Evolutionary conservation across 2,113 vertebrate species (phyloP).

Genomic region (Callospermophilus lateralis): DNA sequence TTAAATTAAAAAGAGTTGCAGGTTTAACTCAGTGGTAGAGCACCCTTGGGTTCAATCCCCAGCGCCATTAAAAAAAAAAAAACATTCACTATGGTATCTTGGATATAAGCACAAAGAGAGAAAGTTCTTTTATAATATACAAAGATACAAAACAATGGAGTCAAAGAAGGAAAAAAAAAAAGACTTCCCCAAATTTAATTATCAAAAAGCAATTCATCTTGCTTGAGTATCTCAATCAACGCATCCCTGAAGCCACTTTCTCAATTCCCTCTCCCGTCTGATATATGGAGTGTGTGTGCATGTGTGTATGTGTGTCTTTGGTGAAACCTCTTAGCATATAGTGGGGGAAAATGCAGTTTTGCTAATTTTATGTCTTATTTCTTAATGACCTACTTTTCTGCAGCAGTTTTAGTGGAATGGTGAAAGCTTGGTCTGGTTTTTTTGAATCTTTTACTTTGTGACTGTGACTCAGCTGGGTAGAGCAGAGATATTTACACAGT

Average conservation of each 20-base stretch:
- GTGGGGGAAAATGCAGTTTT: constrained; percentile 46
- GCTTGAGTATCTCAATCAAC: constrained; percentile 65
- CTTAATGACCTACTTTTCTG: constrained; percentile 72
- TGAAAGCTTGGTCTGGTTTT: constrained; percentile 61
- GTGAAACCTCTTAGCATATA: constrained; percentile 58
- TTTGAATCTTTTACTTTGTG: constrained; percentile 40
- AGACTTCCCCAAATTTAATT: constrained; percentile 72
- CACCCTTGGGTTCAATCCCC: neutral
- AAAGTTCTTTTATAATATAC: constrained; percentile 58
- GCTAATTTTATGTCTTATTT: constrained; percentile 74
- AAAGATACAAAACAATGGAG: constrained; percentile 55
- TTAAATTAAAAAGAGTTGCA: neutral
- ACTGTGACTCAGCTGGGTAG: constrained; percentile 46
- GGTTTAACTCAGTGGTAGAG: neutral
- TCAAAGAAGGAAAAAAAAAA: neutral
- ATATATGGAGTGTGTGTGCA: constrained; percentile 43
- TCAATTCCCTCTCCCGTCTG: constrained; percentile 61
- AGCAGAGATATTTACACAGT: constrained; percentile 58
- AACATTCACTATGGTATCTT: constrained; percentile 48
- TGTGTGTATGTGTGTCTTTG: constrained; percentile 40
- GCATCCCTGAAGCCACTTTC: constrained; percentile 65
- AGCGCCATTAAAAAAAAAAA: neutral
- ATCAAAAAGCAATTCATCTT: constrained; percentile 79
- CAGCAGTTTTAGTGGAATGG: constrained; percentile 58
- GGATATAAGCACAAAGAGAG: constrained; percentile 63